phyloP scores from a whole-genome alignment of 2,888 invertebrate species.

The Tipula helvola region DNA sequence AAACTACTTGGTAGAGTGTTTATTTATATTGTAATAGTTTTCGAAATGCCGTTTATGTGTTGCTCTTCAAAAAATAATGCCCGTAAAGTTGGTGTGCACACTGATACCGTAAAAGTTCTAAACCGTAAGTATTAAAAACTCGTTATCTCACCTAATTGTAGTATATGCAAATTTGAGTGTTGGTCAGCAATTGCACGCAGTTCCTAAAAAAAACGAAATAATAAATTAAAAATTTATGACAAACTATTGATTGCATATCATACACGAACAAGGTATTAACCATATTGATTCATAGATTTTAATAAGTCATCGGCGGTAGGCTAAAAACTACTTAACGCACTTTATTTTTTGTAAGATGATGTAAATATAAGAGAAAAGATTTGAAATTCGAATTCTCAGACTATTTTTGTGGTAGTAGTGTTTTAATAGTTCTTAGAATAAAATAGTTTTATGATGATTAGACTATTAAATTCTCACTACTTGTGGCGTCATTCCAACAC shows the following conservation, averaged over 20 bases:
- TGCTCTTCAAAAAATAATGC: background rate
- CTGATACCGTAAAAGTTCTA: background rate
- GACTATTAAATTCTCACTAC: background rate
- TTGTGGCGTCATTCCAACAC: background rate
- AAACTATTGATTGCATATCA: background rate
- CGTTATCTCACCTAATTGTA: conserved; percentile 52
- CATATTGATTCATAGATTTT: background rate
- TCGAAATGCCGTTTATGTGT: background rate
- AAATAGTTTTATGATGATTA: background rate
- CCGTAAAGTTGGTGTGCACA: background rate
- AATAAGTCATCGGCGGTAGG: background rate
- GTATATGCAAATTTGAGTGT: conserved; percentile 51
- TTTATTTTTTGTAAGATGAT: background rate
- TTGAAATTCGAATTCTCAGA: background rate
- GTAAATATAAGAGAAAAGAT: background rate
- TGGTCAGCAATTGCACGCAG: conserved; percentile 46
- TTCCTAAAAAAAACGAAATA: conserved; percentile 46
- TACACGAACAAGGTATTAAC: background rate
- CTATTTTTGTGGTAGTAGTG: background rate
- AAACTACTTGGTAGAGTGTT: background rate
- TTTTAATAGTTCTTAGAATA: background rate
- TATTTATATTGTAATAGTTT: background rate
- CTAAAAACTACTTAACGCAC: background rate
- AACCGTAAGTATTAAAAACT: background rate
- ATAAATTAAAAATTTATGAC: background rate